Conservation (phyloP, 2,797 vertebrate genomes). For the Enteromius viviparus region DNA sequence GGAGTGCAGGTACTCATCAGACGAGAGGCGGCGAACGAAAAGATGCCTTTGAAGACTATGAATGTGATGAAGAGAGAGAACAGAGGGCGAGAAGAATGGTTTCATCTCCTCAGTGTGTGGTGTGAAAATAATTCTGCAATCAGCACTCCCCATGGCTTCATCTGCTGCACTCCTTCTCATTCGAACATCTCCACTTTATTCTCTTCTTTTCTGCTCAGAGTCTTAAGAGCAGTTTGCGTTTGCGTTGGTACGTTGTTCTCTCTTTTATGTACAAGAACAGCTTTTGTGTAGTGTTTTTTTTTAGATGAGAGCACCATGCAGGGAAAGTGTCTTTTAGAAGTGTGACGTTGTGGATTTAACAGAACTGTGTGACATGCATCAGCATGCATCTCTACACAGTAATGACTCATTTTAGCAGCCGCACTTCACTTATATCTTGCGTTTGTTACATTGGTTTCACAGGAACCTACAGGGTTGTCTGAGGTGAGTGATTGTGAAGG, state of each 20-base stretch:
- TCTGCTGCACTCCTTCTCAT: slow-evolving; percentile 27
- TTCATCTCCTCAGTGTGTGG: slow-evolving; percentile 22
- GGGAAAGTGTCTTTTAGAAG: slow-evolving; percentile 33
- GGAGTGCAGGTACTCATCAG: background rate
- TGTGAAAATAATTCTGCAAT: slow-evolving; percentile 46
- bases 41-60: slow-evolving; percentile 25
- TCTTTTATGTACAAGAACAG: slow-evolving; percentile 26
- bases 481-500: background rate
- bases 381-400: background rate
- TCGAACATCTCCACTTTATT: slow-evolving; percentile 27
- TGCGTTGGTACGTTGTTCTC: slow-evolving; percentile 12
- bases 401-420: slow-evolving; percentile 18
- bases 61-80: slow-evolving; percentile 20
- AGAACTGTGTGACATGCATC: background rate
- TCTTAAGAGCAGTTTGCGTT: slow-evolving; percentile 3
- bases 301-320: slow-evolving; percentile 21
- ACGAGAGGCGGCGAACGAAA: background rate
- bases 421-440: background rate
- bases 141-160: slow-evolving; percentile 17
- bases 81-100: slow-evolving; percentile 10
- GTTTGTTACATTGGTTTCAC: slow-evolving; percentile 10
- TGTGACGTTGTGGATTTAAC: slow-evolving; percentile 32
- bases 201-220: slow-evolving; percentile 1
- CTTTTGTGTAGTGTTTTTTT: background rate
- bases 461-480: background rate